These are phyloP conservation scores for Corythaeola cristata DNA, from an alignment of 2,113 vertebrate species.

Conservation along the genomic window DNA sequence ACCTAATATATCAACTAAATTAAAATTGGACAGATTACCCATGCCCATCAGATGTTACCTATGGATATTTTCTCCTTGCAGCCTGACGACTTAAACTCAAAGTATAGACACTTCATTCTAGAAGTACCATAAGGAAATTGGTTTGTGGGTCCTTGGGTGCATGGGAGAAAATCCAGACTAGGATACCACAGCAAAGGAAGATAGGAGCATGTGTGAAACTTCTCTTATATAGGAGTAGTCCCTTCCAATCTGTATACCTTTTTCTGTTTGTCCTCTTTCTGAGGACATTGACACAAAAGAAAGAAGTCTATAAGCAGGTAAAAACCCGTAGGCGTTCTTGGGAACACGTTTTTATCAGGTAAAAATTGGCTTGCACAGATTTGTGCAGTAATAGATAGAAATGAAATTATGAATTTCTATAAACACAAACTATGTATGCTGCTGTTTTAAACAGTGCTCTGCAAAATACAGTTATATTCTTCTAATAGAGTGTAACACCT, in stretches of 20 bases:
- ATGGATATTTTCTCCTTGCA: background rate
- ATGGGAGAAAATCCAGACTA: background rate
- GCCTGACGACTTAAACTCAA: background rate
- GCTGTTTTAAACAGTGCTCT: background rate
- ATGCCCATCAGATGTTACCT: background rate
- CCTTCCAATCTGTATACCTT: background rate
- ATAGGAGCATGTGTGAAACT: background rate
- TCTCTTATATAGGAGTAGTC: background rate
- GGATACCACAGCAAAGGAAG: background rate
- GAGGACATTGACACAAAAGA: background rate
- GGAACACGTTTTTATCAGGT: background rate
- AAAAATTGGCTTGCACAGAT: background rate
- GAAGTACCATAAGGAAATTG: background rate
- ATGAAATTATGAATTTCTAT: background rate
- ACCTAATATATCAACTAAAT: slow-evolving; percentile 21
- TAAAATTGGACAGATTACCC: slow-evolving; percentile 18
- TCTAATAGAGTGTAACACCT: background rate
- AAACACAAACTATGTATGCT: background rate
- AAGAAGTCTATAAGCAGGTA: background rate
- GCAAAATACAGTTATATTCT: background rate
- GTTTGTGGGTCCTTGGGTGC: background rate
- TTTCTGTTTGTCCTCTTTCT: background rate
- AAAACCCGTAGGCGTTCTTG: background rate
- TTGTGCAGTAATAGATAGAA: background rate
- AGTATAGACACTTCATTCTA: background rate